A percentile compares a stretch with the other conserved stretches of the same genome.
Conservation (phyloP, 1,140 invertebrate genomes). For the Cydia splendana region DNA sequence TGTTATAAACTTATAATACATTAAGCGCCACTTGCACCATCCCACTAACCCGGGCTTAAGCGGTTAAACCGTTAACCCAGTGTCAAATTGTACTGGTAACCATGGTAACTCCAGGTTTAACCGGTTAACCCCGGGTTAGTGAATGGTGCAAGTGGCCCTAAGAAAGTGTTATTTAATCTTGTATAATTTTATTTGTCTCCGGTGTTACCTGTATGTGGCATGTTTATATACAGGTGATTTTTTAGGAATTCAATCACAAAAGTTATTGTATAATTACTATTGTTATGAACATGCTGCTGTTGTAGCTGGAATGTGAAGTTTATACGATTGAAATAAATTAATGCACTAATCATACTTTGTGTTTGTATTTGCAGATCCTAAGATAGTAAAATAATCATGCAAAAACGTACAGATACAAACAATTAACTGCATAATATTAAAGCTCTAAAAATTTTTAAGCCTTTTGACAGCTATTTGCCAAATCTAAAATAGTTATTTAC, state of each 20-base stretch:
- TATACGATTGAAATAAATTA: conserved; percentile 29
- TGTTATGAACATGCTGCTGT: not conserved
- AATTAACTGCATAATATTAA: no score
- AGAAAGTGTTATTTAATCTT: not conserved
- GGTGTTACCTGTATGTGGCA: not conserved
- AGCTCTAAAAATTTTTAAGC: no score
- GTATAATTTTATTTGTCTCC: not conserved
- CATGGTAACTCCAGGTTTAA: no score
- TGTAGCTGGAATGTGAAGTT: conserved; percentile 14
- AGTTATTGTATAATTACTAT: not conserved
- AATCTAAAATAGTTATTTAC: no score
- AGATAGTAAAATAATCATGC: not conserved
- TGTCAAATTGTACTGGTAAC: no score
- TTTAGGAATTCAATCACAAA: not conserved
- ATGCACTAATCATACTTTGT: conserved; percentile 18
- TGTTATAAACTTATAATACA: no score
- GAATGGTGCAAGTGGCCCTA: no score
- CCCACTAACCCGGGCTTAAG: no score
- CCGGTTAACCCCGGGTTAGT: no score
- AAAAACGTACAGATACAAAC: not conserved
- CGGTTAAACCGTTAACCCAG: no score
- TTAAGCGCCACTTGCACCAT: no score
- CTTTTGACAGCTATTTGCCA: no score
- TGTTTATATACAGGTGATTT: not conserved
- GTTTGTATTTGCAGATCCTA: not conserved